These are phyloP conservation scores for Rousettus madagascariensis DNA, from an alignment of 2,797 vertebrate genomes.

Conservation along the genomic window DNA sequence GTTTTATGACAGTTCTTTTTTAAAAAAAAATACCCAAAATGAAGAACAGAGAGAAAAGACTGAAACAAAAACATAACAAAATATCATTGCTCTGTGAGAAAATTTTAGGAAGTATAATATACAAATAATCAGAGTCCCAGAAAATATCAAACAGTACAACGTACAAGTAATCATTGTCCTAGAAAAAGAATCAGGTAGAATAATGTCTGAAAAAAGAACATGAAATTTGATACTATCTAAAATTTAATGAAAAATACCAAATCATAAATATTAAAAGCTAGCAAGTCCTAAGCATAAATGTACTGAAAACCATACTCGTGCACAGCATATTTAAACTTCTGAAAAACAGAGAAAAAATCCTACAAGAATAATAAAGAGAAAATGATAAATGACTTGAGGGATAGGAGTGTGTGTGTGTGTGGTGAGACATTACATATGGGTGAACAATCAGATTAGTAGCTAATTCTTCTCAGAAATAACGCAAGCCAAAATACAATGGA, in stretches of 20 bases:
- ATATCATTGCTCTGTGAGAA: not conserved
- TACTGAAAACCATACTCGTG: not conserved
- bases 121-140: not conserved
- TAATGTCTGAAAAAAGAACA: slow-evolving; percentile 31
- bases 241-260: slow-evolving; percentile 49
- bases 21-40: not conserved
- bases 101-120: not conserved
- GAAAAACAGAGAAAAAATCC: not conserved
- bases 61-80: not conserved
- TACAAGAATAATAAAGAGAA: slow-evolving; percentile 17
- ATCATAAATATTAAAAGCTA: not conserved
- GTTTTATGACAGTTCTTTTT: not conserved
- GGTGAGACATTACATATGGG: not conserved
- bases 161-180: not conserved
- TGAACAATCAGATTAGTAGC: not conserved
- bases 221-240: not conserved
- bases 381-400: not conserved
- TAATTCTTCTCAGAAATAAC: not conserved
- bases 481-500: not conserved
- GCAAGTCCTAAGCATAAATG: not conserved
- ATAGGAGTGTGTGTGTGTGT: not conserved
- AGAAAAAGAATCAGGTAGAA: not conserved
- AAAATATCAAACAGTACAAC: not conserved
- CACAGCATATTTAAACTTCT: slow-evolving; percentile 19
- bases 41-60: not conserved